These are phyloP conservation scores for Rhinopomastus cyanomelas DNA, from an alignment of 2,113 vertebrate genomes.

Conservation along the genomic window DNA sequence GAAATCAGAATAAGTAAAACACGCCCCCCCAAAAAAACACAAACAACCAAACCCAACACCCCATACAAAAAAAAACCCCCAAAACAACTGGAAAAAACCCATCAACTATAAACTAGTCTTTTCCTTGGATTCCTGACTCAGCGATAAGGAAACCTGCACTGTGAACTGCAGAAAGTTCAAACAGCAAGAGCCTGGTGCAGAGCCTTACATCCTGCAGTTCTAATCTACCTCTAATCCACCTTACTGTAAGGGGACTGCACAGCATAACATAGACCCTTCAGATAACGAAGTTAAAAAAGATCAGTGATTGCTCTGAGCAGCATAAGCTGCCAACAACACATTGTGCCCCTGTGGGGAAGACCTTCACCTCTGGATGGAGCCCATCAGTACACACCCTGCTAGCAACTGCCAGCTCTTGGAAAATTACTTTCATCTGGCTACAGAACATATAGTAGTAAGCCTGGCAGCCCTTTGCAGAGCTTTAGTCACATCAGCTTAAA, in stretches of 20 bases:
- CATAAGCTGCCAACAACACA: slow-evolving; percentile 30
- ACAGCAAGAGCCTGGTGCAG: slow-evolving; percentile 4
- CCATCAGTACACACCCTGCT: slow-evolving; percentile 14
- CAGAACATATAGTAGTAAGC: neutral
- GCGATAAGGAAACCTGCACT: neutral
- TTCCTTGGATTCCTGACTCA: neutral
- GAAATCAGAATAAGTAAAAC: neutral
- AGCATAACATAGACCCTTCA: neutral
- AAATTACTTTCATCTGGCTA: slow-evolving; percentile 58
- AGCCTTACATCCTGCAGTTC: neutral
- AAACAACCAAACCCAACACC: no score
- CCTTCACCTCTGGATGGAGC: slow-evolving; percentile 51
- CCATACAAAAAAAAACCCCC: no score
- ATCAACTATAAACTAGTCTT: neutral
- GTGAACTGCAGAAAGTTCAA: neutral
- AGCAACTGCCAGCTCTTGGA: slow-evolving; percentile 38
- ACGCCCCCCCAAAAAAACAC: neutral
- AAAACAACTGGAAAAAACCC: no score
- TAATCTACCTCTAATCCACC: slow-evolving; percentile 46
- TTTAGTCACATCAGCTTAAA: neutral
- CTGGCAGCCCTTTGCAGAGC: slow-evolving; percentile 22
- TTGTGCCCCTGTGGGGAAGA: slow-evolving; percentile 31
- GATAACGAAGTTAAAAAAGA: slow-evolving; percentile 35
- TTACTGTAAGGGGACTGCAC: slow-evolving; percentile 13
- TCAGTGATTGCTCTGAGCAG: neutral